Conservation (phyloP, 2,113 vertebrate genomes). For the Columbina picui region DNA sequence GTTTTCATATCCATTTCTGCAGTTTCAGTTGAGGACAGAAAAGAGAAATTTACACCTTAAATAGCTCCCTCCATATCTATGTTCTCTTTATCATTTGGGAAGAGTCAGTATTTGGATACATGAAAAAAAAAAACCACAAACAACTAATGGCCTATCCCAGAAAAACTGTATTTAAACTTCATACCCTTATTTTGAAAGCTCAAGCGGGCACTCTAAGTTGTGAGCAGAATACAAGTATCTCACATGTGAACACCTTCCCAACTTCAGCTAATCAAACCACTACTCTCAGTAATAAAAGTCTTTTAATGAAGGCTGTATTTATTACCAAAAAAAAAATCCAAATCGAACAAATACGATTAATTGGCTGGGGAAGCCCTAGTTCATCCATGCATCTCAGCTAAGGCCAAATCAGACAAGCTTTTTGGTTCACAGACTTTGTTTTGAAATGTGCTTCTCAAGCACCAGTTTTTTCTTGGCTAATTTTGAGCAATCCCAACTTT, state of each 20-base stretch:
- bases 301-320: background rate
- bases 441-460: background rate
- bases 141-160: background rate
- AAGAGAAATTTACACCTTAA: background rate
- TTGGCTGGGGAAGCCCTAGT: background rate
- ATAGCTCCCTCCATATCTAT: background rate
- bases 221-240: background rate
- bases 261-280: background rate
- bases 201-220: background rate
- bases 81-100: background rate
- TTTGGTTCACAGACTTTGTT: background rate
- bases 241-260: background rate
- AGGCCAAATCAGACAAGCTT: background rate
- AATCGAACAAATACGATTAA: background rate
- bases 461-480: background rate
- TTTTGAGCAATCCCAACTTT: background rate
- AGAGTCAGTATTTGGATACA: background rate
- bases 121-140: rapidly evolving
- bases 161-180: background rate
- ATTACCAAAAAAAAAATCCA: background rate
- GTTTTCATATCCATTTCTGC: constrained; percentile 82
- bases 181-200: background rate
- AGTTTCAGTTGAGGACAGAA: background rate
- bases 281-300: background rate
- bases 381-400: too few relatives aligned